phyloP scores from a whole-genome alignment of 2,797 vertebrate genomes.

The Chaunax sp. region DNA sequence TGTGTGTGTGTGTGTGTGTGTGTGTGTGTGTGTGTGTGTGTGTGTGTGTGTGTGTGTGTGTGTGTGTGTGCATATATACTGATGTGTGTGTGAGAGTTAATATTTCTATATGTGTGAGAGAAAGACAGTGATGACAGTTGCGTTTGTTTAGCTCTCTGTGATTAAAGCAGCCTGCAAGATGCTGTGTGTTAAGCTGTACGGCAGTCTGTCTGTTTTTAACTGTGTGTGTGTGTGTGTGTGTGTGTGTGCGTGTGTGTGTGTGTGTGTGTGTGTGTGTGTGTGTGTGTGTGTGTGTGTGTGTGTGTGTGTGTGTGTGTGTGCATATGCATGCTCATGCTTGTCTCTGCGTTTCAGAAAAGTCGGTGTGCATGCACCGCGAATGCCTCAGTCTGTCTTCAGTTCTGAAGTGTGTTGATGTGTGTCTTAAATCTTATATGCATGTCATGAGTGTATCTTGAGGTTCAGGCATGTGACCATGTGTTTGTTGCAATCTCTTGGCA shows the following conservation, averaged over 20 bases:
- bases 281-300: constrained; percentile 4
- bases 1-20: neutral
- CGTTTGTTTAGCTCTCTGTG: constrained; percentile 75
- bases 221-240: neutral
- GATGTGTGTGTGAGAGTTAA: neutral
- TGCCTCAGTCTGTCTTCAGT: constrained; percentile 46
- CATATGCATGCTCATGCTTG: neutral
- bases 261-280: neutral
- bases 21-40: constrained; percentile 19
- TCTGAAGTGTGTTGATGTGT: constrained; percentile 32
- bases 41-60: constrained; percentile 2
- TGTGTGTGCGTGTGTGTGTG: constrained; percentile 2
- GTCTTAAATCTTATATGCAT: constrained; percentile 52
- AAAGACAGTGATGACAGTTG: constrained; percentile 60
- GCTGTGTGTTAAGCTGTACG: constrained; percentile 62
- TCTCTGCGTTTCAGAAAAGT: constrained; percentile 32
- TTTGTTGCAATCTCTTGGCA: constrained; percentile 7
- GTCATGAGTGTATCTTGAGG: constrained; percentile 27
- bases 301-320: constrained; percentile 5
- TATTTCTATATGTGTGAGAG: constrained; percentile 42
- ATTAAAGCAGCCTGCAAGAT: constrained; percentile 68
- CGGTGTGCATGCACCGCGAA: constrained; percentile 21
- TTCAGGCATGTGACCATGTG: constrained; percentile 8
- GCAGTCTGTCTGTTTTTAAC: constrained; percentile 48
- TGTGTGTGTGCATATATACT: neutral